Conservation (phyloP, 1,140 invertebrate genomes). For the Mercenaria mercenaria region DNA sequence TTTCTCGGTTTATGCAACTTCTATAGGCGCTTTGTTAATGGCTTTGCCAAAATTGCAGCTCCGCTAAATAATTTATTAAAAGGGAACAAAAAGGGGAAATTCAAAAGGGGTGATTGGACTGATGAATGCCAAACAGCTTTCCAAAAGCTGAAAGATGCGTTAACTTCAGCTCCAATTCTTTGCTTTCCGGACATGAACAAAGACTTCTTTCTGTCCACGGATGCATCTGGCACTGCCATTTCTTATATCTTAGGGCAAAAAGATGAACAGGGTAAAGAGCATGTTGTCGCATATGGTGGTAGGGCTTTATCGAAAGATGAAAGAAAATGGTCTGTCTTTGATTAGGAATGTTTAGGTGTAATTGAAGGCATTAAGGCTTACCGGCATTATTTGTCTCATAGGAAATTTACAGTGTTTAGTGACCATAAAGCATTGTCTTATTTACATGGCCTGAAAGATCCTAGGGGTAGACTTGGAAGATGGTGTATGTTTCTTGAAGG, state of each 20-base stretch:
- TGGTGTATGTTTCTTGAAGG: not conserved
- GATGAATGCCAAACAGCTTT: constrained; percentile 67
- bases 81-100: constrained; percentile 42
- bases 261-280: constrained; percentile 77
- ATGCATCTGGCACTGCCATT: constrained; percentile 75
- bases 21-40: constrained; percentile 83
- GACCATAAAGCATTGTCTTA: constrained; percentile 58
- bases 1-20: constrained; percentile 86
- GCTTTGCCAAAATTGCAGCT: constrained; percentile 79
- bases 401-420: constrained; percentile 54
- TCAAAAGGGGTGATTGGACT: constrained; percentile 53
- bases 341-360: constrained; percentile 64
- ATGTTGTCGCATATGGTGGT: constrained; percentile 86
- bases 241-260: constrained; percentile 75
- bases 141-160: constrained; percentile 67
- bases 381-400: constrained; percentile 56
- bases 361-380: constrained; percentile 51
- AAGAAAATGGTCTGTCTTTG: constrained; percentile 48
- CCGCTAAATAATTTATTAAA: constrained; percentile 78
- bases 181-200: constrained; percentile 68
- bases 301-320: constrained; percentile 78
- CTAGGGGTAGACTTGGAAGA: not conserved
- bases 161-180: constrained; percentile 70
- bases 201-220: constrained; percentile 70
- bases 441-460: constrained; percentile 24